These are phyloP conservation scores for Meriones psammophilus DNA, from an alignment of 2,797 vertebrate species.

Conservation along the genomic window DNA sequence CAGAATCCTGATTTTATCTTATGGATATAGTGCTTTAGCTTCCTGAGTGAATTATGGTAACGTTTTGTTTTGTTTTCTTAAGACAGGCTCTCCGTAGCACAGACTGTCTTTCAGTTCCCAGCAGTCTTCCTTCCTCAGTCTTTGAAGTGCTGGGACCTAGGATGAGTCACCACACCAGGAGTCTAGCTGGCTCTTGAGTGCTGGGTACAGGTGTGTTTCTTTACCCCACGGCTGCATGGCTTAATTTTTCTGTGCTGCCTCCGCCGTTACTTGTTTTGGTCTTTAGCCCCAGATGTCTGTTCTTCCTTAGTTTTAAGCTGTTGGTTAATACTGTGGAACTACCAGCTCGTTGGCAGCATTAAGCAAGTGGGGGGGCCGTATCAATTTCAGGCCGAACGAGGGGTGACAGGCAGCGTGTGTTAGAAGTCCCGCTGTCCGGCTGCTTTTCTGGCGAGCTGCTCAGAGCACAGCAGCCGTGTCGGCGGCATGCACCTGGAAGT, in stretches of 20 bases:
- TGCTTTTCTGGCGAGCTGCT: not conserved
- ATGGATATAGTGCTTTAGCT: not conserved
- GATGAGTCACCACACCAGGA: not conserved
- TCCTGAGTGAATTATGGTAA: not conserved
- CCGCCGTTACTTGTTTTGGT: conserved; percentile 2
- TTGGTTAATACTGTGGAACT: not conserved
- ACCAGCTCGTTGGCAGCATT: conserved; percentile 1
- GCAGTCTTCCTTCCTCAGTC: too few relatives aligned
- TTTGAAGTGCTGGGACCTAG: not conserved
- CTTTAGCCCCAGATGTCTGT: not conserved
- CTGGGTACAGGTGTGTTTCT: not conserved
- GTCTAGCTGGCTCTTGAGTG: not conserved
- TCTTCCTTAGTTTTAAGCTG: conserved; percentile 28
- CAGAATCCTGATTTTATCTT: conserved; percentile 8
- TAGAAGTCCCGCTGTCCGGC: not conserved
- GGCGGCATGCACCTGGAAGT: not conserved
- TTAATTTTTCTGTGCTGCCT: not conserved
- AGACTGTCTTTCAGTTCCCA: not conserved
- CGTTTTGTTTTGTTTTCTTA: not conserved
- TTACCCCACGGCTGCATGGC: not conserved
- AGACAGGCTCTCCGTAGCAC: not conserved
- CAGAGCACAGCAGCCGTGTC: not conserved
- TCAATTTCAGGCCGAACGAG: not conserved
- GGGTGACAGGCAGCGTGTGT: not conserved
- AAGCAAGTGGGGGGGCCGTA: not conserved